Percentiles rank a stretch among this genome's conserved stretches.
Evolutionary conservation across 2,888 invertebrate species (phyloP).

Genomic region (Dasypolia templi): DNA sequence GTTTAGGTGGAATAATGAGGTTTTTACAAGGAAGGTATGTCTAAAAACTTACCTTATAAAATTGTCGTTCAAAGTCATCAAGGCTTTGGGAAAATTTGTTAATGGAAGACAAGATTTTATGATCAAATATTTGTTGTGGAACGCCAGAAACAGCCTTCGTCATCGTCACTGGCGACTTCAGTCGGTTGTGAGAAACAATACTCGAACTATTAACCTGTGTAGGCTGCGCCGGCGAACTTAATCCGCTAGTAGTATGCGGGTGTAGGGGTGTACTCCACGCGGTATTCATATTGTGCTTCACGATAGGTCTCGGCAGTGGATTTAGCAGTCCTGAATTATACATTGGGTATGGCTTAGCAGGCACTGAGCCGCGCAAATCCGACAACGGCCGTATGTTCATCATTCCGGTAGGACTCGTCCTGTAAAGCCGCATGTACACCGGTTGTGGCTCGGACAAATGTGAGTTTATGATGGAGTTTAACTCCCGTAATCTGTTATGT

Average conservation of each 20-base stretch:
- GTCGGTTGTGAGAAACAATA: constrained; percentile 31
- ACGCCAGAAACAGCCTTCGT: constrained; percentile 23
- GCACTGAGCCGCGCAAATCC: constrained; percentile 11
- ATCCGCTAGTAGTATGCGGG: constrained; percentile 20
- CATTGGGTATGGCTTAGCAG: constrained; percentile 21
- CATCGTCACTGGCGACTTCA: constrained; percentile 32
- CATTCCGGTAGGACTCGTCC: constrained; percentile 16
- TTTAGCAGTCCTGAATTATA: constrained; percentile 11
- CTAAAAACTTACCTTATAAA: constrained; percentile 66
- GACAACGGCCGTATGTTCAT: constrained; percentile 17
- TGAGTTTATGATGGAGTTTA: constrained; percentile 15
- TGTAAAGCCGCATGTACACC: constrained; percentile 11
- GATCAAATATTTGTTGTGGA: constrained; percentile 19
- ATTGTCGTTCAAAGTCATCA: constrained; percentile 65
- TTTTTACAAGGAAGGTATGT: not conserved
- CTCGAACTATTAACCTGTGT: constrained; percentile 42
- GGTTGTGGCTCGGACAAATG: constrained; percentile 25
- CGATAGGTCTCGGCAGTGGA: constrained; percentile 17
- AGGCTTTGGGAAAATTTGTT: constrained; percentile 60
- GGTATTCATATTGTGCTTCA: constrained; percentile 26
- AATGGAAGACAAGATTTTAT: constrained; percentile 33
- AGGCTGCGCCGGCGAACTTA: constrained; percentile 24
- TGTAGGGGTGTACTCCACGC: constrained; percentile 18
- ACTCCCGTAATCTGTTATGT: constrained; percentile 16
- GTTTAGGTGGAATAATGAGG: not conserved